Evolutionary conservation across 2,797 vertebrate species (phyloP), one percentile per base, ranked within the genome.

Genomic region (Loris lydekkerianus): DNA sequence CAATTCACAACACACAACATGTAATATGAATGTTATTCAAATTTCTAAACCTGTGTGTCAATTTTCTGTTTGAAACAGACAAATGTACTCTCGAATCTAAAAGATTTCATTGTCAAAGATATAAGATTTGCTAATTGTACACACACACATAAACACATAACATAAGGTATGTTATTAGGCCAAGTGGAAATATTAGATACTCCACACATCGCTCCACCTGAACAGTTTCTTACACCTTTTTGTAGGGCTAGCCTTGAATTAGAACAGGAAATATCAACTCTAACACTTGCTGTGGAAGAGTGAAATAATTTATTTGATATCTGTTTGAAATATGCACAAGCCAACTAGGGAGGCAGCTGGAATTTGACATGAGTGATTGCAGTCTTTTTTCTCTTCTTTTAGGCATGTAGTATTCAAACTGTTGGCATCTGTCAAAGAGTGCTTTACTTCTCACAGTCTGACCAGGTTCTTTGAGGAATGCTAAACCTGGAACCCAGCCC

Each of bases 271-370:
- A 34, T 83, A 88, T 3, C 60, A 81, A 6, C 60, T 27, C n/a
- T 67, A 61, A 25, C 27, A 60, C 84, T 7, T 5, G 21, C 70
- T 83, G 25, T 69, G 75, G 69, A 89, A 80, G 65, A 86, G 23
- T 61, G 27, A 95, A 73, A 77, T 2, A 2, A 77, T 86, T 65
- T 89, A 76, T 89, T 89, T 89, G n/a, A n/a, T 56, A 56, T 81
- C 17, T 93, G 58, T 81, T 37, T 21, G n/a, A 25, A 92, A 65
- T 81, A 72, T 82, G 37, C 73, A 20, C 11, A 77, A 78, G 65
- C 29, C 43, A 82, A 43, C 29, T 25, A 86, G 27, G 1, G 25
- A 73, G 65, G 27, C 76, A 60, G 6, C 3, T 67, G 40, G 27
- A 89, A 91, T 81, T 61, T 92, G 58, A 58, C 60, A 76, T 40